A percentile compares a stretch with the other conserved stretches of the same genome.
Evolutionary conservation across 2,888 invertebrate genomes (phyloP).

Genomic region (Platypus cylindrus): DNA sequence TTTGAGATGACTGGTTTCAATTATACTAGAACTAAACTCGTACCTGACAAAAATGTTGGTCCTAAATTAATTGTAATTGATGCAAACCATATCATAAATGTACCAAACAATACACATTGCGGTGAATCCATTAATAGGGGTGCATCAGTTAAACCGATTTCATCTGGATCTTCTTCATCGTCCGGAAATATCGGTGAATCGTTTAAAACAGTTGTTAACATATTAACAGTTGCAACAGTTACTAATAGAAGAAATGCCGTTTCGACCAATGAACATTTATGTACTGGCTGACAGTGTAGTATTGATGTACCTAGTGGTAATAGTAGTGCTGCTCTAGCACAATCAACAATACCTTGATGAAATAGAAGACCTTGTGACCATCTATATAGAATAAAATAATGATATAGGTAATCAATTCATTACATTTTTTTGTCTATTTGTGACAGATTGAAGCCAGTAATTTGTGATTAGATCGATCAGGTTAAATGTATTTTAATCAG

Average conservation of each 20-base stretch:
- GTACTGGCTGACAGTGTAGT: constrained; percentile 68
- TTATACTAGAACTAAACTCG: no score
- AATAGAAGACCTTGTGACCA: constrained; percentile 79
- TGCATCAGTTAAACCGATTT: constrained; percentile 31
- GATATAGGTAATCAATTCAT: no score
- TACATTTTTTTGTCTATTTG: no score
- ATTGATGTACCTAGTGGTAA: constrained; percentile 70
- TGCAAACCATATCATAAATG: constrained; percentile 90
- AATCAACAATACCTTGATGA: constrained; percentile 75
- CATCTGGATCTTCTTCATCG: constrained; percentile 60
- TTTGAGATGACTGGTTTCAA: no score
- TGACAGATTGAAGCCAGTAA: no score
- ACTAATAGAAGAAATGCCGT: constrained; percentile 79
- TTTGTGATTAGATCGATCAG: no score
- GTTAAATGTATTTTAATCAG: no score
- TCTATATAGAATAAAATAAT: constrained; percentile 37
- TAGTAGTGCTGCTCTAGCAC: constrained; percentile 66
- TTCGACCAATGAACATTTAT: constrained; percentile 77
- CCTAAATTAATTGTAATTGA: constrained; percentile 83
- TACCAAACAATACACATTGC: constrained; percentile 80
- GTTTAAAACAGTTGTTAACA: constrained; percentile 75
- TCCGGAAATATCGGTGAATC: constrained; percentile 80
- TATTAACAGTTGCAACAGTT: constrained; percentile 82
- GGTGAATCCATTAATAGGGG: constrained; percentile 71
- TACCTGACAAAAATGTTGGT: constrained; percentile 70